phyloP scores from a whole-genome alignment of 2,113 vertebrate genomes.

The Neodontobutis hainanensis region DNA sequence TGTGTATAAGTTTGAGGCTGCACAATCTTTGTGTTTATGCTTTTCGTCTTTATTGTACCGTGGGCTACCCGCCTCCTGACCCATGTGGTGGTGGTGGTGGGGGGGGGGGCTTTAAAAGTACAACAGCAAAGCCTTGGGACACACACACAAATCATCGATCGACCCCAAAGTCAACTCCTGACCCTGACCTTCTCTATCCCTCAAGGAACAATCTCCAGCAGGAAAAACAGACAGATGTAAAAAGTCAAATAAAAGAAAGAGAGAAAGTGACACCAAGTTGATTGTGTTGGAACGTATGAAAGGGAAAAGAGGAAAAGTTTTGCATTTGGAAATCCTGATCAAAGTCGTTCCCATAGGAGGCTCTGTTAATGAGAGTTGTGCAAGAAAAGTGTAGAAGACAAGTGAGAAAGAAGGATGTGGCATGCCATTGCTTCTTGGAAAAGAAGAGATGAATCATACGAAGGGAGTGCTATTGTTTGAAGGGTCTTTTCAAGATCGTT shows the following conservation, averaged over 20 bases:
- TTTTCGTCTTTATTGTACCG: conserved; percentile 44
- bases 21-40: conserved; percentile 20
- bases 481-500: conserved; percentile 70
- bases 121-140: conserved; percentile 52
- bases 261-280: conserved; percentile 53
- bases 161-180: conserved; percentile 60
- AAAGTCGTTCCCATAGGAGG: conserved; percentile 69
- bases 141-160: conserved; percentile 53
- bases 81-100: conserved; percentile 52
- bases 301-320: conserved; percentile 55
- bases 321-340: conserved; percentile 74
- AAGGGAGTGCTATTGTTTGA: conserved; percentile 41
- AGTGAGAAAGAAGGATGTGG: conserved; percentile 47
- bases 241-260: conserved; percentile 38
- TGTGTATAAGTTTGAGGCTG: conserved; percentile 53
- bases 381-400: conserved; percentile 56
- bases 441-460: conserved; percentile 48
- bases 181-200: conserved; percentile 42
- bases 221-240: conserved; percentile 31
- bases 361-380: conserved; percentile 72
- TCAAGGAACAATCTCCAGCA: conserved; percentile 41
- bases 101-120: conserved; percentile 49
- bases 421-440: conserved; percentile 51
- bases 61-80: conserved; percentile 46
- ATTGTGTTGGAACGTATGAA: conserved; percentile 64